Conservation (phyloP, 2,797 vertebrate species). For the Sphenopsis melanotis region DNA sequence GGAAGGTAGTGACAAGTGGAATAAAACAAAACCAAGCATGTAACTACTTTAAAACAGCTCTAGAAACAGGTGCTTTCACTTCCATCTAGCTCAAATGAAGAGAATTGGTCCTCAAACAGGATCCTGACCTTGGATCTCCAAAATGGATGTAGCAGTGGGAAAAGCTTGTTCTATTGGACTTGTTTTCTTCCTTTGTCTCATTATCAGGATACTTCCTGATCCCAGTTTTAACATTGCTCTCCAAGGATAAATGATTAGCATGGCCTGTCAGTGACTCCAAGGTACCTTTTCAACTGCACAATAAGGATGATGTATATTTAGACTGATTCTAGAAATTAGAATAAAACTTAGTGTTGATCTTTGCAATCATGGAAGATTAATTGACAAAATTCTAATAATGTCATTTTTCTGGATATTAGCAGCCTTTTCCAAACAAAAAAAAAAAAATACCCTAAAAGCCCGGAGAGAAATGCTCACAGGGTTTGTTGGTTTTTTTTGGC, state of each 20-base stretch:
- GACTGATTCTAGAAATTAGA: background rate
- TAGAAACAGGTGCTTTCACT: background rate
- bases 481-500: background rate
- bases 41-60: background rate
- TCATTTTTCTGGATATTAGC: background rate
- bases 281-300: background rate
- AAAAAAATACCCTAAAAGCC: background rate
- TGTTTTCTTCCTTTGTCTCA: background rate
- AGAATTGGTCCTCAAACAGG: background rate
- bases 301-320: background rate
- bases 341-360: background rate
- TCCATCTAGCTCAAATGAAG: background rate
- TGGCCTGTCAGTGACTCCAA: background rate
- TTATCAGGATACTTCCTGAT: background rate
- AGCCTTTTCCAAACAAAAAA: background rate
- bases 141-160: background rate
- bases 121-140: background rate
- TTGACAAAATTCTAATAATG: background rate
- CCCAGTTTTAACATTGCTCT: background rate
- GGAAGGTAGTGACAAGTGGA: background rate
- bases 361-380: background rate
- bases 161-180: background rate
- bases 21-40: background rate
- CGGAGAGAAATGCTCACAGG: background rate
- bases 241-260: background rate